phyloP scores from a whole-genome alignment of 30 jellyfish, hydroid and myxozoan genomes.

The Phacellophora camtschatica region DNA sequence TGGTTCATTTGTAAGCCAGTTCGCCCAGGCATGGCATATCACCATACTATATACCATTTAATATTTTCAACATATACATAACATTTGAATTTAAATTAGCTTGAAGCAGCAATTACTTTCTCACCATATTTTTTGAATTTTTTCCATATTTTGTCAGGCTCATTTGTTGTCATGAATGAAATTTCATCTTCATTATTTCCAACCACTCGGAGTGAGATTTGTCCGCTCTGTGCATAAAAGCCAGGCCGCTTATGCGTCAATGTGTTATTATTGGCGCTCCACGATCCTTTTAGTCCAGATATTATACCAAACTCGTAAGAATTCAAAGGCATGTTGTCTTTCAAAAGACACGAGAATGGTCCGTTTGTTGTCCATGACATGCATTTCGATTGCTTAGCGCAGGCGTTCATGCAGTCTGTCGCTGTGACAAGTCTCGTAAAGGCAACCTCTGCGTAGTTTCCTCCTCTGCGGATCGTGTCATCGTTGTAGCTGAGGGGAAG shows the following conservation, averaged over 20 bases:
- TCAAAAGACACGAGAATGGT: constrained; percentile 93
- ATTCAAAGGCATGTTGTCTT: constrained; percentile 93
- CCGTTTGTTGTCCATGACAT: constrained; percentile 99
- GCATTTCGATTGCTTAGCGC: constrained; percentile 87
- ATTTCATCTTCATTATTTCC: constrained; percentile 49
- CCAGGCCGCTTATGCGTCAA: constrained; percentile 87
- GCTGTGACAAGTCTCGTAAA: constrained; percentile 88
- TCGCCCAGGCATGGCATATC: too few species aligned
- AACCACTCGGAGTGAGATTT: constrained; percentile 69
- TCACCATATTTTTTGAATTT: constrained; percentile 68
- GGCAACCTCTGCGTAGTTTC: constrained; percentile 86
- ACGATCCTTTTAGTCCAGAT: constrained; percentile 90
- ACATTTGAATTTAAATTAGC: too few species aligned
- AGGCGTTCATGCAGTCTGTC: constrained; percentile 94
- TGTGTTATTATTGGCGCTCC: constrained; percentile 70
- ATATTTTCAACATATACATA: too few species aligned
- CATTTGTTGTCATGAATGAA: constrained; percentile 64
- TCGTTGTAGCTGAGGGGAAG: constrained; percentile 93
- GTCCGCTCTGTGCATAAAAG: constrained; percentile 90
- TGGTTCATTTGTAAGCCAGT: too few species aligned
- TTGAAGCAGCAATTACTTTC: neutral
- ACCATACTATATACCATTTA: too few species aligned
- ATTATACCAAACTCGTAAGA: constrained; percentile 95
- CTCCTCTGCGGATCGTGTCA: constrained; percentile 96
- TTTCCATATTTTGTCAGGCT: constrained; percentile 76